Evolutionary conservation across 2,113 vertebrate genomes (phyloP).

Genomic region (Nibea albiflora): DNA sequence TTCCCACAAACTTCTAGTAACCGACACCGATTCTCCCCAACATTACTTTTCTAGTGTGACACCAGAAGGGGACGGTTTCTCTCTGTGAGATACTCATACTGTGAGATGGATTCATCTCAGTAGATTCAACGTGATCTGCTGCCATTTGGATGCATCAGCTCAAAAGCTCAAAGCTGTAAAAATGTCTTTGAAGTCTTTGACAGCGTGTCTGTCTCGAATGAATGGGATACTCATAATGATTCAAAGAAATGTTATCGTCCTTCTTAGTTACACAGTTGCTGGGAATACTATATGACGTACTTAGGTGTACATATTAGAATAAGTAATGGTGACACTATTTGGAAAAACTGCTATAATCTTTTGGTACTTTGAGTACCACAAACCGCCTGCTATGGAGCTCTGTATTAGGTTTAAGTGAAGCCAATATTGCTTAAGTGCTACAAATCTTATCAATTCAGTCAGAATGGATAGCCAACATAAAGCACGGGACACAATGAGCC

Average conservation of each 20-base stretch:
- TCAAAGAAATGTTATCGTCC: background rate
- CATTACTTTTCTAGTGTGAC: background rate
- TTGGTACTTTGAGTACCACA: background rate
- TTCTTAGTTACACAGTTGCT: background rate
- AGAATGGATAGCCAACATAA: too few relatives aligned
- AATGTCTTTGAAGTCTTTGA: background rate
- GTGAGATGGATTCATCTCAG: background rate
- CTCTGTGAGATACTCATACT: too few relatives aligned
- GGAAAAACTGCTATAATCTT: background rate
- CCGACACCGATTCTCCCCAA: background rate
- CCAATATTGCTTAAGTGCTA: background rate
- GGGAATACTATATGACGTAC: background rate
- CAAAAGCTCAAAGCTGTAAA: background rate
- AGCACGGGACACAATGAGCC: too few relatives aligned
- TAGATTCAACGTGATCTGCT: background rate
- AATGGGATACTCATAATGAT: background rate
- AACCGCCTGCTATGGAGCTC: background rate
- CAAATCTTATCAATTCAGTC: background rate
- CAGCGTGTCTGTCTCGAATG: background rate
- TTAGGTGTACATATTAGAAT: background rate
- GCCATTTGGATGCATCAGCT: background rate
- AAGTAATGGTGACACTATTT: background rate
- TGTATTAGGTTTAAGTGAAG: background rate
- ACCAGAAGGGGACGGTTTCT: background rate
- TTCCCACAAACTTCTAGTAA: background rate